Base-by-base conservation (phyloP, 1,140 invertebrate genomes). In the Scaptomyza hsui region DNA sequence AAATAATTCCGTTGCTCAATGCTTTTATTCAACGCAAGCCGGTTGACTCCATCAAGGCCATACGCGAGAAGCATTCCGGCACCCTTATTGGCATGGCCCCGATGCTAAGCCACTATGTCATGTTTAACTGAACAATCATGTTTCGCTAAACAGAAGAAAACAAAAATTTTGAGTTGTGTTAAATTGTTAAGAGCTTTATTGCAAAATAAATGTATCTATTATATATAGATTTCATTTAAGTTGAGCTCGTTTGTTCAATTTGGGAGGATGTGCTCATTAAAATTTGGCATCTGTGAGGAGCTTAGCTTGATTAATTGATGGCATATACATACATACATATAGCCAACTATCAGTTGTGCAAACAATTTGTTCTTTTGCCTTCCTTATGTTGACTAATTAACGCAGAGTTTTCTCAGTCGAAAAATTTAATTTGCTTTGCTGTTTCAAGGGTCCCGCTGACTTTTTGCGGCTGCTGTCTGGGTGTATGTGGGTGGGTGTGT, bases 51-150 rank as follows among this genome's bases (percentile, higher is more conserved):
- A 92, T 97, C 49, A 94, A 95, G 89, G 98, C 97, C 35, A 95
- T 99, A 67, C 93, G 94, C 48, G 97, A 95, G 88, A 99, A 99
- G 93, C 99, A 99, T 91, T 97, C 96, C 26, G 98, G 99, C 91
- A 95, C 96, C 78, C 95, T 96, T 92, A 95, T 96, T 59, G 95
- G 95, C 57, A 95, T 94, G 91, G 93, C 94, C 67, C 94, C 95
- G 19, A 91, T 96, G 35, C 91, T 95, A 0, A 4, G 1, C 2
- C 24, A 29, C 26, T 29, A 6, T 29, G 9, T 1, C 6, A 0
- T 29, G 26, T 9, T 29, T 6, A 29, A 29, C 26, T 29, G 9
- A 29, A 26, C 4, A 21, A 26, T 1, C 24, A n/a, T n/a, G 24
- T 26, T 7, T 26, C 6, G 19, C 4, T 21, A 21, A 2, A 4